Base-by-base conservation (phyloP, 2,888 invertebrate genomes). In the Cepaea hortensis region DNA sequence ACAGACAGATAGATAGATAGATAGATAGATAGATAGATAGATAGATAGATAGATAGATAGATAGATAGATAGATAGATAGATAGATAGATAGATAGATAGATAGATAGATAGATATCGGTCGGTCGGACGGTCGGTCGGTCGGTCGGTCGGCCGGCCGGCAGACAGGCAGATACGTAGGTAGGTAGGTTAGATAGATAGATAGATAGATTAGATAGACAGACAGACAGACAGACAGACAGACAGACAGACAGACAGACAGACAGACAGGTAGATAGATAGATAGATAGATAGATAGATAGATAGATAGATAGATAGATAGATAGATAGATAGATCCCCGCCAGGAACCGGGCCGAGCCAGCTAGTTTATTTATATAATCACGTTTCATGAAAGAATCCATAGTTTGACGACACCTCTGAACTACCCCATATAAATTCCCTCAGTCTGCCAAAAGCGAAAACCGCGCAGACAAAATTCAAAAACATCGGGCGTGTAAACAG, bases 251-350 rank as follows among this genome's bases (percentile, higher is more conserved):
- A 68, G 68, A 68, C 3, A 18, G n/a, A n/a, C n/a, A 72, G 20
- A 72, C 9, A 18, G 72, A 72, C n/a, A 72, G 72, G n/a, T 72
- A 72, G 72, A 72, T 72, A 72, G 72, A 72, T 72, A 72, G 72
- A 72, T 72, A 72, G 72, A 72, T 72, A 72, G 72, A 72, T 72
- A 72, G 72, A 72, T 72, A 72, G 72, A 72, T 72, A 23, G 72
- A 72, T 72, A 72, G 72, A 72, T 72, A 72, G 72, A 72, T 72
- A 72, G 72, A 72, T 72, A 72, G 72, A 72, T 72, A 72, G 72
- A 72, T 72, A 72, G 72, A 72, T 72, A 23, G 72, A 72, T 72
- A 72, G 72, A 72, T 72, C n/a, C n/a, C n/a, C n/a, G n/a, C n/a
- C n/a, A n/a, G n/a, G n/a, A n/a, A n/a, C n/a, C n/a, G n/a, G n/a